phyloP scores from a whole-genome alignment of 2,797 vertebrate species.

The Muscicapa striata region DNA sequence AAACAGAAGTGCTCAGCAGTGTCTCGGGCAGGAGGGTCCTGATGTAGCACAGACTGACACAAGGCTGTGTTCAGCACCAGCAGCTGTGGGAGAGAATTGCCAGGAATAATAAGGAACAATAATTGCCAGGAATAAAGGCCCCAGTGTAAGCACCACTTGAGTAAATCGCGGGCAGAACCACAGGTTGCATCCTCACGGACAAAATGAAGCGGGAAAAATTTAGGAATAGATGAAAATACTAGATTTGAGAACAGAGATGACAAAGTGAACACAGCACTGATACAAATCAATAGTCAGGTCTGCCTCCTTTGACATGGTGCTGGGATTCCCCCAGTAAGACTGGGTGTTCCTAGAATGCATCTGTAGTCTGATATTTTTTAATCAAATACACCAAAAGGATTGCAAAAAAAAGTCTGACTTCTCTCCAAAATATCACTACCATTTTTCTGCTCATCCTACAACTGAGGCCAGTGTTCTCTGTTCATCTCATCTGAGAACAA shows the following conservation, averaged over 20 bases:
- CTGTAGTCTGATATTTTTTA: background rate
- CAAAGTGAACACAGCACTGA: background rate
- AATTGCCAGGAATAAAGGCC: background rate
- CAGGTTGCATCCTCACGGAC: background rate
- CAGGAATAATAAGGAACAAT: background rate
- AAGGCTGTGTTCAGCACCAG: background rate
- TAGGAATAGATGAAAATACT: background rate
- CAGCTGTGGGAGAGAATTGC: background rate
- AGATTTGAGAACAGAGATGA: background rate
- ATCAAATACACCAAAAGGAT: background rate
- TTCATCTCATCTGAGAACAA: background rate
- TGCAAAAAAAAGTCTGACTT: background rate
- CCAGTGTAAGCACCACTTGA: rapidly evolving
- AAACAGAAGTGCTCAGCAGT: background rate
- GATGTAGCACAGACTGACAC: background rate
- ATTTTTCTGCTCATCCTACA: background rate
- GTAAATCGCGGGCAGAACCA: background rate
- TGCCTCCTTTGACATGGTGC: background rate
- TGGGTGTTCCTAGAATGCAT: background rate
- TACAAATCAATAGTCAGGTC: background rate
- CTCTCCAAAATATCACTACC: background rate
- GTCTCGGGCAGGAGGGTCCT: background rate
- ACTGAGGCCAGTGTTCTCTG: background rate
- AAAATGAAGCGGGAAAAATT: background rate
- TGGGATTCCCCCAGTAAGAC: background rate